A percentile compares a stretch with the other conserved stretches of the same genome.
These are phyloP conservation scores for Uloborus plumipes DNA, from an alignment of 2,888 invertebrate genomes.

Conservation along the genomic window DNA sequence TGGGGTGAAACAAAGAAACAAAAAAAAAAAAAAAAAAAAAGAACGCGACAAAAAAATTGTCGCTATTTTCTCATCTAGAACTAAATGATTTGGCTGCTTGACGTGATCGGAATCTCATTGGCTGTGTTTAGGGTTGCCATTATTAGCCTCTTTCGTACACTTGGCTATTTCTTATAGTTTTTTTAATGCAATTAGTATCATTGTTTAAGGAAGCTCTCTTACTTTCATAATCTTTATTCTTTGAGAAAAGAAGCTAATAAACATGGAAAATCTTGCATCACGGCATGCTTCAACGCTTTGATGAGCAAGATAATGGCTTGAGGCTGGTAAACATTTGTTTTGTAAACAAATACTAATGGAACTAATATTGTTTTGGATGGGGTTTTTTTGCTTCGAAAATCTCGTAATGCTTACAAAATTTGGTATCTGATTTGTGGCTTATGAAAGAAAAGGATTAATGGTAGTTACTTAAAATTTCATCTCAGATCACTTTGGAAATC, in stretches of 20 bases:
- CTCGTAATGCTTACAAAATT: no score
- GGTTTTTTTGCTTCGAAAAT: no score
- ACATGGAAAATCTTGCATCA: not conserved
- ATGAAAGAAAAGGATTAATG: no score
- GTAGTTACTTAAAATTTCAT: no score
- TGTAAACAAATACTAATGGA: no score
- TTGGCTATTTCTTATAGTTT: not conserved
- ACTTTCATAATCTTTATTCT: not conserved
- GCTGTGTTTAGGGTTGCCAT: not conserved
- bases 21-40: slow-evolving; percentile 1
- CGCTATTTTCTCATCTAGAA: slow-evolving; percentile 44
- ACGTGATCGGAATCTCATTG: slow-evolving; percentile 42
- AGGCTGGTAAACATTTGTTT: no score
- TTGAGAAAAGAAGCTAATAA: not conserved
- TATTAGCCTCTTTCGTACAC: not conserved
- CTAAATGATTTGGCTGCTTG: slow-evolving; percentile 28
- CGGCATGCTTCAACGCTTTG: not conserved
- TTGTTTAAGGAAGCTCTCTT: not conserved
- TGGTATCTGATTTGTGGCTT: no score
- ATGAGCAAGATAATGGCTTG: not conserved
- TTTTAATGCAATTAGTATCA: not conserved
- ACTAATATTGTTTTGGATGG: no score
- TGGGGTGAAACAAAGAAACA: slow-evolving; percentile 1
- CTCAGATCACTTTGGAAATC: no score
- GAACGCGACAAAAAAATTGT: slow-evolving; percentile 23